phyloP scores from a whole-genome alignment of 2,888 invertebrate species.

The Villa cingulata region DNA sequence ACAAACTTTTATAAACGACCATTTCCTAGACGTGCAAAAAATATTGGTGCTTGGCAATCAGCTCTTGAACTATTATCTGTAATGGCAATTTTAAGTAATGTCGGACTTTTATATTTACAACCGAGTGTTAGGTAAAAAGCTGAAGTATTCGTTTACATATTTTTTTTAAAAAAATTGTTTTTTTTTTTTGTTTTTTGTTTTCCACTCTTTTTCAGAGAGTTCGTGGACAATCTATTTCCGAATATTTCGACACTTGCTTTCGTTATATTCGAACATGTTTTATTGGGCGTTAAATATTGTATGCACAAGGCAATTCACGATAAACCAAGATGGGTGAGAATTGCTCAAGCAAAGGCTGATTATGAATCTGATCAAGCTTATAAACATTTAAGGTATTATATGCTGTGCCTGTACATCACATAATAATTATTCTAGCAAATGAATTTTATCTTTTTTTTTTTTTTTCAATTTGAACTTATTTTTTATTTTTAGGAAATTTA shows the following conservation, averaged over 20 bases:
- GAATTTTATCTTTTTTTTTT: background rate
- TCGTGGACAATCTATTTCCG: slow-evolving; percentile 27
- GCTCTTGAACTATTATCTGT: slow-evolving; percentile 39
- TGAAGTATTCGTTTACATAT: background rate
- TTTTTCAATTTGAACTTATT: no score
- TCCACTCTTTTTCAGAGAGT: slow-evolving; percentile 20
- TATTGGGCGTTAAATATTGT: slow-evolving; percentile 48
- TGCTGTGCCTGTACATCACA: no score
- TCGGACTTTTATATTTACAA: slow-evolving; percentile 54
- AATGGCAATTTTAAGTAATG: slow-evolving; percentile 61
- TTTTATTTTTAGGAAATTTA: slow-evolving; percentile 25
- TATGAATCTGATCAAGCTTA: slow-evolving; percentile 49
- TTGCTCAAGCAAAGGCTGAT: slow-evolving; percentile 46
- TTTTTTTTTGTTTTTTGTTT: background rate
- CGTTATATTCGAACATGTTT: slow-evolving; percentile 54
- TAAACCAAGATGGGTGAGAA: slow-evolving; percentile 51
- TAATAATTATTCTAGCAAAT: background rate
- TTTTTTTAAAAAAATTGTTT: slow-evolving; percentile 1
- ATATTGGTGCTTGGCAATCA: slow-evolving; percentile 68
- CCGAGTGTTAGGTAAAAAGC: slow-evolving; percentile 42
- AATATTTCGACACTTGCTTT: slow-evolving; percentile 38
- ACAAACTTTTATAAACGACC: slow-evolving; percentile 57
- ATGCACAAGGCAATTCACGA: slow-evolving; percentile 56
- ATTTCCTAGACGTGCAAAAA: slow-evolving; percentile 48
- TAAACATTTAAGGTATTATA: slow-evolving; percentile 34